Evolutionary conservation across 2,888 invertebrate species (phyloP).

Genomic region (Drosophila ezoana): DNA sequence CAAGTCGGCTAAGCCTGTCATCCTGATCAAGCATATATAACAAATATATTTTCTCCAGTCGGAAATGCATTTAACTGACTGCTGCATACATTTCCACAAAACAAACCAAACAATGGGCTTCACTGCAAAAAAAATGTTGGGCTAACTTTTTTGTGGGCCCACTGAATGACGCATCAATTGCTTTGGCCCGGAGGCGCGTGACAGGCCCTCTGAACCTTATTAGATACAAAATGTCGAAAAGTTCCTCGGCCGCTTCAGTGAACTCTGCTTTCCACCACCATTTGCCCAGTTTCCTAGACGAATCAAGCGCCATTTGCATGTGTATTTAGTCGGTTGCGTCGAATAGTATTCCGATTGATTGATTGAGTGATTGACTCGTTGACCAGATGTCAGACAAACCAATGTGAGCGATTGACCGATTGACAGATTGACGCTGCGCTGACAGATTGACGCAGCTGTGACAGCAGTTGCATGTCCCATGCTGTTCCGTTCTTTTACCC

Average conservation of each 20-base stretch:
- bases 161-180: conserved; percentile 30
- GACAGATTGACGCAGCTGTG: conserved; percentile 35
- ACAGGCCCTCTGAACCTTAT: conserved; percentile 6
- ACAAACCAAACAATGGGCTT: too few species aligned
- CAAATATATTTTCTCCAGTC: not conserved
- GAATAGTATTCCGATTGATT: conserved; percentile 38
- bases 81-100: not conserved
- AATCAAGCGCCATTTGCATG: conserved; percentile 34
- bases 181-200: conserved; percentile 13
- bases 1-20: too few species aligned
- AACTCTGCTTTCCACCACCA: conserved; percentile 3
- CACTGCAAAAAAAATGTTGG: too few species aligned
- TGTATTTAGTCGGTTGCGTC: conserved; percentile 43
- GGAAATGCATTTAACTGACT: not conserved
- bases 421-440: conserved; percentile 22
- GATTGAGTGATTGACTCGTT: conserved; percentile 55
- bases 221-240: conserved; percentile 23
- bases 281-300: not conserved
- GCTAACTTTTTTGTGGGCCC: conserved; percentile 15
- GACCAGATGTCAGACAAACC: conserved; percentile 37
- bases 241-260: conserved; percentile 20
- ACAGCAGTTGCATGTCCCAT: conserved; percentile 24
- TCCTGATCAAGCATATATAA: not conserved
- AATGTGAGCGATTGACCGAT: conserved; percentile 44
- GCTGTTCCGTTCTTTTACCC: not conserved